These are phyloP conservation scores for Zaprionus obscuricornis DNA, from an alignment of 2,888 invertebrate genomes.

Conservation along the genomic window DNA sequence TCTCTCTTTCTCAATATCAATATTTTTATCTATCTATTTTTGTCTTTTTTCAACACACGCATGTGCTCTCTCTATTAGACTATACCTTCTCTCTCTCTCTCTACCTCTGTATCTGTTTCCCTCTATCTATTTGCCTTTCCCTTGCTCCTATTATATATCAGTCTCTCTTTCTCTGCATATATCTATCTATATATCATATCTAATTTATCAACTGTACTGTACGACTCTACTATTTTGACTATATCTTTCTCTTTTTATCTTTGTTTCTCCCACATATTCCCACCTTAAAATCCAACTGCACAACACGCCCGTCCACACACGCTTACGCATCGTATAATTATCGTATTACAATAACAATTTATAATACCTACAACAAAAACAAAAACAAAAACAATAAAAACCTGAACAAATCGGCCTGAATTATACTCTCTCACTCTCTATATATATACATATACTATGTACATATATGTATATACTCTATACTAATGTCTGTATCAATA, in stretches of 20 bases:
- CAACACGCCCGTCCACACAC: constrained; percentile 35
- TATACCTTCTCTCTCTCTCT: too few relatives aligned
- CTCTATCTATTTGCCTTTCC: not conserved
- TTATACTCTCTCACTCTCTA: too few relatives aligned
- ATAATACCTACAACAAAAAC: not conserved
- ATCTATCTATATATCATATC: too few relatives aligned
- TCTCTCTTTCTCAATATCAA: not conserved
- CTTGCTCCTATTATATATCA: constrained; percentile 2
- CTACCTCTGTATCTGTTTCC: too few relatives aligned
- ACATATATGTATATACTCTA: too few relatives aligned
- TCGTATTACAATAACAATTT: not conserved
- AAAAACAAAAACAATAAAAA: too few relatives aligned
- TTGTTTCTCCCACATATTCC: constrained; percentile 49
- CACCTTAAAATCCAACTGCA: constrained; percentile 25
- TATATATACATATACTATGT: too few relatives aligned
- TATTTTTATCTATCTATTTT: too few relatives aligned
- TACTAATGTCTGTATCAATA: too few relatives aligned
- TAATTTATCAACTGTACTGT: constrained; percentile 21
- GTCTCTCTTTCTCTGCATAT: constrained; percentile 3
- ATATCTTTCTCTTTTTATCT: constrained; percentile 59
- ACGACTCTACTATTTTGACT: constrained; percentile 47
- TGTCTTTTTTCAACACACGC: too few relatives aligned
- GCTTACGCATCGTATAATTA: constrained; percentile 54
- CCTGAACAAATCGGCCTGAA: too few relatives aligned
- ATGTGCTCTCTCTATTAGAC: too few relatives aligned